Base-by-base conservation (phyloP, 1,140 invertebrate genomes). In the Halesus radiatus region DNA sequence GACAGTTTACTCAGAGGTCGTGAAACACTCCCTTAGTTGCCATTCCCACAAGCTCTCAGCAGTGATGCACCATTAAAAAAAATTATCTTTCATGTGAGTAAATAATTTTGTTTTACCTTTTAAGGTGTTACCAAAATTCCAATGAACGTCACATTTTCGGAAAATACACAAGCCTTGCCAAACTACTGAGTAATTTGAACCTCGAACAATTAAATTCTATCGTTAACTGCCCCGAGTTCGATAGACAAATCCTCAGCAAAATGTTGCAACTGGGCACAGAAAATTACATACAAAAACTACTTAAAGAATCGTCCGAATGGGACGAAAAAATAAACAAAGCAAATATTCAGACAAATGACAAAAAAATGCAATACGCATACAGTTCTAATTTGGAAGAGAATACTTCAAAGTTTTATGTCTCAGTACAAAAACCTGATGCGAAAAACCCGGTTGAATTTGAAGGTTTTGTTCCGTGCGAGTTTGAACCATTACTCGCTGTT, bases 361-460 rank as follows among this genome's bases (percentile, higher is more conserved):
- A 52, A 70, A 66, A 37, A n/a, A 16, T 10, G 37, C 22, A 22
- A 22, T 64, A 22, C 20, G 60, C 23, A 64, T 64, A 23, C 13
- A 64, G 23, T 10, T 70, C 66, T 3, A 52, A 50, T 50, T n/a
- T 50, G 45, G 13, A 13, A n/a, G 32, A 70, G 3, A 70, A 45
- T n/a, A 50, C 64, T n/a, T 89, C 88, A 0, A 87, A 89, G 76
- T 90, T 90, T 82, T 90, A 89, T 52, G 87, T 90, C 76, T 87
- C 88, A 0, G 87, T 90, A n/a, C 52, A 80, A 66, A 70, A 83
- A 20, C 5, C 58, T 13, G 52, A 60, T 13, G 79, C 76, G 37
- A 75, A 56, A 45, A 45, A 52, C 18, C 32, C 32, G 18, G 8
- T 13, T 13, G 66, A 70, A 70, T 10, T 70, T 20, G 66, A 70